Percentiles rank a stretch among this genome's conserved stretches.
Evolutionary conservation across 2,888 invertebrate species (phyloP).

Genomic region (Operophtera brumata): DNA sequence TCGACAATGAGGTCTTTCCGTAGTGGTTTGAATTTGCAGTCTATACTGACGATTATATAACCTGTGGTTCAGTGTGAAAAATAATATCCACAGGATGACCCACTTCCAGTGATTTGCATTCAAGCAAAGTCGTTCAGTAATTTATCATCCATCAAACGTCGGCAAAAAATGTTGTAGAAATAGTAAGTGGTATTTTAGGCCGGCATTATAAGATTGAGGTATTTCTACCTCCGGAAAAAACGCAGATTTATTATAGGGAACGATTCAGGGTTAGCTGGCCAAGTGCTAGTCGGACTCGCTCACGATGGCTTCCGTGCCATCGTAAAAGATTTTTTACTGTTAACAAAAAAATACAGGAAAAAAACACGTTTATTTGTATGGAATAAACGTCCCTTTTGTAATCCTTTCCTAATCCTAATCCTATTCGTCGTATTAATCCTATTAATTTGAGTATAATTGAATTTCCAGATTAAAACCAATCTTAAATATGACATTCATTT

Average conservation of each 20-base stretch:
- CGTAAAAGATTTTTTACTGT: no score
- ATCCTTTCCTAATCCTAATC: no score
- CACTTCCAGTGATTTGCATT: constrained; percentile 77
- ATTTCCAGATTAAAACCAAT: no score
- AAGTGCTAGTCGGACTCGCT: no score
- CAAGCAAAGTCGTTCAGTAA: constrained; percentile 58
- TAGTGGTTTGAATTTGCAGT: constrained; percentile 36
- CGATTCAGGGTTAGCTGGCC: not conserved
- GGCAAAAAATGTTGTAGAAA: constrained; percentile 58
- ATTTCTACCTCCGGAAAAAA: constrained; percentile 3
- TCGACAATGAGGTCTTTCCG: constrained; percentile 56
- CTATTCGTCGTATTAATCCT: no score
- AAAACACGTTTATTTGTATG: no score
- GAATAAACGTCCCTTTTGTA: no score
- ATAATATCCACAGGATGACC: constrained; percentile 69
- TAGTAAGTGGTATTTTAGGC: constrained; percentile 40
- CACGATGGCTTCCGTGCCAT: no score
- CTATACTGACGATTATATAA: constrained; percentile 11
- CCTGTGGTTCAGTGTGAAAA: constrained; percentile 63
- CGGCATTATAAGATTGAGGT: constrained; percentile 18
- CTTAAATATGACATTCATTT: no score
- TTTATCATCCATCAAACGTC: constrained; percentile 71
- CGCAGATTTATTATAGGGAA: not conserved
- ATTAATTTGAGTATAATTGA: no score
- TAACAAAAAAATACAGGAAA: no score